phyloP scores from a whole-genome alignment of 2,888 invertebrate species.

The Calliscelio sp. region DNA sequence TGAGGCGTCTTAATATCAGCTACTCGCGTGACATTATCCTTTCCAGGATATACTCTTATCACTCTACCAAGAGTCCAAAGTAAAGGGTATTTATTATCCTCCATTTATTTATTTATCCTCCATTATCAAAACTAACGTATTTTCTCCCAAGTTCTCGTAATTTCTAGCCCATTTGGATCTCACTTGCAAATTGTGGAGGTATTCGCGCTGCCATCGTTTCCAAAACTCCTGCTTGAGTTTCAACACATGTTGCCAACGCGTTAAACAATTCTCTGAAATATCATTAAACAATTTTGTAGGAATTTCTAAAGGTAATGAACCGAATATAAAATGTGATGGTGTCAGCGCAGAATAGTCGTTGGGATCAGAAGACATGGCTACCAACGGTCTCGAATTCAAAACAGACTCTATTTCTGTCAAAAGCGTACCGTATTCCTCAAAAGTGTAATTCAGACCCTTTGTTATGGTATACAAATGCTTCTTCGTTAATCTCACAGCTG shows the following conservation, averaged over 20 bases:
- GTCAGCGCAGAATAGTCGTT: background rate
- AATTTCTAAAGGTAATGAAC: background rate
- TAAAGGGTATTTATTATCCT: background rate
- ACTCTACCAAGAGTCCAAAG: background rate
- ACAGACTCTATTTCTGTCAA: background rate
- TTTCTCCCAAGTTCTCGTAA: no score
- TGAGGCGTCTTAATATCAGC: background rate
- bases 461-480: background rate
- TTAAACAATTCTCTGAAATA: background rate
- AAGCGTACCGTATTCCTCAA: background rate
- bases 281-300: background rate
- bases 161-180: background rate
- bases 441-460: background rate
- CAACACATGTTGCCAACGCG: background rate
- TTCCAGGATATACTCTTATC: background rate
- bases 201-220: background rate
- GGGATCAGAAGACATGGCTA: background rate
- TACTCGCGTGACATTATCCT: background rate
- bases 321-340: background rate
- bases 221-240: background rate
- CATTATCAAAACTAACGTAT: no score
- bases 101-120: no score
- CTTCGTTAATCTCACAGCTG: background rate
- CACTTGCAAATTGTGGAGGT: background rate
- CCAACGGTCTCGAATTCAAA: background rate